Evolutionary conservation across 2,797 vertebrate species (phyloP), one percentile per base, ranked within the genome.

Genomic region (Ispidina picta): DNA sequence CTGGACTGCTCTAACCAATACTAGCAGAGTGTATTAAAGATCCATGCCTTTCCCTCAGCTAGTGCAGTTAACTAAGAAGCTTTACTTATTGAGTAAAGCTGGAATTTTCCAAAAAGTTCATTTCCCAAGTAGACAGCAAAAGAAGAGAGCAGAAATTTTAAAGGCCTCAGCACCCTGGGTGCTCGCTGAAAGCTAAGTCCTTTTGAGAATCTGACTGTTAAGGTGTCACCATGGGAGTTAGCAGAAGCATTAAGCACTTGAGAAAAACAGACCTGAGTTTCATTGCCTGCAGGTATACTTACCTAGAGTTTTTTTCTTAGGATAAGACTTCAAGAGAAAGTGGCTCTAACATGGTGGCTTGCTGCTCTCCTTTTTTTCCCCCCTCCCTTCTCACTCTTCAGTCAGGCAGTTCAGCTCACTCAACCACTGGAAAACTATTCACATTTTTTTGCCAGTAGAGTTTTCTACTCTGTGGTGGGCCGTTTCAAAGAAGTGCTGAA

Each of bases 301-400:
- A 95, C 90, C 82, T 90, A 55, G 86, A 69, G 35, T 80, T 91
- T 93, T 83, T 95, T 94, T 94, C 92, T 92, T 90, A 96, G 95
- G 94, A 87, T 94, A 94, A 94, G 81, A 94, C 93, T 94, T 94
- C 94, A 95, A 95, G 95, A 95, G 92, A 88, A 86, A 90, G 93
- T 95, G 93, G 54, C 93, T 94, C 81, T 92, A 94, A 94, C 78
- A 74, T 85, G 84, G 75, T 77, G 88, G 83, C 69, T 91, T 68
- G 12, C 90, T 87, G 58, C 86, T 86, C 51, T 86, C 81, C 77
- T 68, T 93, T 92, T 68, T 88, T 85, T 22, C 43, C 87, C 81
- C 58, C 62, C 68, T 91, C 59, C 82, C 62, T 92, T 83, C 84
- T 87, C 83, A 18, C 68, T 94, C 84, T 77, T 88, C 78, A 92